phyloP scores from a whole-genome alignment of 2,113 vertebrate species.

The Willisornis vidua region DNA sequence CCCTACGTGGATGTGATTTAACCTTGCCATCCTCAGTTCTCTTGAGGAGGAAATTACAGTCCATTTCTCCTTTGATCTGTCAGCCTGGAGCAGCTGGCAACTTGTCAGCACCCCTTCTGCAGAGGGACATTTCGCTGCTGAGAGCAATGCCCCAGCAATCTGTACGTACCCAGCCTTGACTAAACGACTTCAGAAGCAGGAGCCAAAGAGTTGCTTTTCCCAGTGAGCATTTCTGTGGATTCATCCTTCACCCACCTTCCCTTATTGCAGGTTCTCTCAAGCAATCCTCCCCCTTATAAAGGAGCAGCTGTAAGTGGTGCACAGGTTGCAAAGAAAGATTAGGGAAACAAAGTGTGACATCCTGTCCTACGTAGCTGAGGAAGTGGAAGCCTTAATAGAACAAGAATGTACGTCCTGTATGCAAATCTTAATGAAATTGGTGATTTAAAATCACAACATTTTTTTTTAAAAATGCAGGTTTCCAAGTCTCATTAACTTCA shows the following conservation, averaged over 20 bases:
- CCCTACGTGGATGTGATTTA: background rate
- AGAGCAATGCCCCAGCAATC: conserved; percentile 4
- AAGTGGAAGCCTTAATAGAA: background rate
- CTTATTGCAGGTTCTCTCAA: background rate
- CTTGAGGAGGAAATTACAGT: conserved; percentile 23
- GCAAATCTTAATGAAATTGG: conserved; percentile 26
- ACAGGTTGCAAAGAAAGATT: background rate
- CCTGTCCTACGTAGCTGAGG: background rate
- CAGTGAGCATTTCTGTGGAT: background rate
- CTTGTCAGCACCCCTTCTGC: background rate
- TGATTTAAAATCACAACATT: conserved; percentile 49
- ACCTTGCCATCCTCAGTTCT: conserved; percentile 5
- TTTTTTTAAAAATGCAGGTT: conserved; percentile 27
- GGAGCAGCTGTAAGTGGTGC: background rate
- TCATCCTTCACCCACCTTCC: background rate
- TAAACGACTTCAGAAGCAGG: background rate
- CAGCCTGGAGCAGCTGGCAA: conserved; percentile 20
- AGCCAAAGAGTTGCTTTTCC: background rate
- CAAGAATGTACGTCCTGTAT: background rate
- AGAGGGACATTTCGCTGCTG: background rate
- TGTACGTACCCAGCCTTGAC: background rate
- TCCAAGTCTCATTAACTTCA: conserved; percentile 72
- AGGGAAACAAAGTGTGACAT: background rate
- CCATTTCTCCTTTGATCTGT: conserved; percentile 24
- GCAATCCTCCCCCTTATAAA: background rate